Evolutionary conservation across 1,140 invertebrate species (phyloP), one percentile per base, ranked within the genome.

Genomic region (Linepithema humile): DNA sequence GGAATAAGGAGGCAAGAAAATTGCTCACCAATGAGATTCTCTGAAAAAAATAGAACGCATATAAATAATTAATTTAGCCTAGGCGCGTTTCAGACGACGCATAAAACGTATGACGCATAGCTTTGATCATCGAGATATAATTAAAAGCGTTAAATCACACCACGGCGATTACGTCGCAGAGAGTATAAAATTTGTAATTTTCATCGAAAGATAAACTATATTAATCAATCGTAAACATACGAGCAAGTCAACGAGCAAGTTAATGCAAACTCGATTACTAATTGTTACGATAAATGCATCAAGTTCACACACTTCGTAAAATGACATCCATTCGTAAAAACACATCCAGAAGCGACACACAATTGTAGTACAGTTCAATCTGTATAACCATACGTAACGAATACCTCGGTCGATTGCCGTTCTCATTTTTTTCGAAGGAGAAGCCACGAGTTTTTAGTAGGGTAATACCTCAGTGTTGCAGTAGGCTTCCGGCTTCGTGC

Each of bases 21-120:
- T 97, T 99, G 91, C 98, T 99, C 0, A 99, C 96, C 12, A 99
- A 94, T 0, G 98, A 99, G 87, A 99, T 98, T 91, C 98, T 95
- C 96, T 98, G 93, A 89, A 95, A 89, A 91, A 3, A 12, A 40
- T n/a, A 9, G 20, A 7, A 82, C 26, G 12, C 2, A 1, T 1
- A 10, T 82, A 55, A 74, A 83, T 55, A 29, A 38, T 23, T n/a
- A 55, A 62, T 40, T 65, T 35, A 26, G 4, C 3, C 45, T 5
- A n/a, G 3, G 57, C 4, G 6, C 38, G 23, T 77, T 40, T 55
- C 17, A 15, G 17, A 59, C 10, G 57, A 15, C 38, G 40, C 32
- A 43, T 17, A 32, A 70, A 43, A 20, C 48, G 53, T 10, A 73
- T 59, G 40, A 73, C 40, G 59, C 48, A 43, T 15, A 57, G 40